Evolutionary conservation across 2,797 vertebrate genomes (phyloP), one percentile per base, ranked within the genome.

Genomic region (Uromys caudimaculatus): DNA sequence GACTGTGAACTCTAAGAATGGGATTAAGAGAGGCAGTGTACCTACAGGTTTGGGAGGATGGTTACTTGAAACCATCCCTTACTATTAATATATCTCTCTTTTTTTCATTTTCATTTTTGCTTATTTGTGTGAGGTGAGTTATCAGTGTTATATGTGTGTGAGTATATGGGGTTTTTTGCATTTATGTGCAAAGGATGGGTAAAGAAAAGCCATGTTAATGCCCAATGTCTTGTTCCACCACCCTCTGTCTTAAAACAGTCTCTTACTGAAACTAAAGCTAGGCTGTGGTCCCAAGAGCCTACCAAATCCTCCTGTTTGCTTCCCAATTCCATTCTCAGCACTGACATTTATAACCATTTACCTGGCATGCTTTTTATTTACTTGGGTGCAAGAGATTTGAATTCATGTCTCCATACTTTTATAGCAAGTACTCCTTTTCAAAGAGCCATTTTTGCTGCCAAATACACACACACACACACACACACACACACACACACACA

Each of bases 51-150:
- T 91, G 73, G 44, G 2, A 87, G 77, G 91, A 41, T 95, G 29
- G 29, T 56, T 32, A 14, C 14, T 67, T 93, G 50, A 93, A 94
- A 94, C 88, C 9, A 93, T 3, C 14, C 14, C 23, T 90, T 96
- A 38, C 17, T 90, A 87, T 50, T 78, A 87, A 87, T 6, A 29
- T 0, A 94, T n/a, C 56, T 41, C 27, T 38, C 19, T 41, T 52
- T 7, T 71, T 73, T 73, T 44, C 10, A 56, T n/a, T 71, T 73
- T 41, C 2, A 41, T 41, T 29, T 27, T 54, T 71, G 67, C 52
- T 85, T 67, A 50, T n/a, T 35, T 69, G 67, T 71, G 9, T 29
- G 4, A 41, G 38, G 9, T 29, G 4, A 41, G 56, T 27, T 86
- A 10, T 38, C 1, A 29, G 4, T 41, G 50, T 54, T 41, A 38